Conservation (phyloP, 2,113 vertebrate genomes). For the Electrona antarctica region DNA sequence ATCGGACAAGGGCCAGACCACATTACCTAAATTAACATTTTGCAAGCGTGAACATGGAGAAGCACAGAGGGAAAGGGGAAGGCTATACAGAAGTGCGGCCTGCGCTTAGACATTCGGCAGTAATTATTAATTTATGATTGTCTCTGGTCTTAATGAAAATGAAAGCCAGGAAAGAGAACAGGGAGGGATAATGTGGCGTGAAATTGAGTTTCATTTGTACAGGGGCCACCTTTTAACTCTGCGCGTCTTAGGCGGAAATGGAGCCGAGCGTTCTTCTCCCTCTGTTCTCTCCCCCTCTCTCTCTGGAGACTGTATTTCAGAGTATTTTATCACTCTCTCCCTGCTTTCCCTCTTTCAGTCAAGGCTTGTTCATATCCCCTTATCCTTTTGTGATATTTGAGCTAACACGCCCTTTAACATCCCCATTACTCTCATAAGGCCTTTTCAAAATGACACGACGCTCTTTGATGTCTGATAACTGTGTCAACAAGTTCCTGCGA, state of each 20-base stretch:
- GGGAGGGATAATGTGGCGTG: constrained; percentile 99
- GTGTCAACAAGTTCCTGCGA: constrained; percentile 72
- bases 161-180: constrained; percentile 98
- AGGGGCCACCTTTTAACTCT: constrained; percentile 90
- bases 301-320: constrained; percentile 56
- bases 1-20: constrained; percentile 93
- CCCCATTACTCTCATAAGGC: constrained; percentile 65
- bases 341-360: constrained; percentile 56
- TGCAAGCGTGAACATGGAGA: constrained; percentile 95
- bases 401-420: constrained; percentile 67
- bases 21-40: constrained; percentile 99
- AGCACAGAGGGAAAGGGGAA: constrained; percentile 85
- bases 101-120: constrained; percentile 99
- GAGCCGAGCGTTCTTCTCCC: constrained; percentile 67
- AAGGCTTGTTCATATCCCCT: constrained; percentile 58
- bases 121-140: constrained; percentile 99
- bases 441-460: constrained; percentile 62
- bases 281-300: neutral
- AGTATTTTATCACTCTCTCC: constrained; percentile 16
- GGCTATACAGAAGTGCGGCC: constrained; percentile 85
- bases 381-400: constrained; percentile 71
- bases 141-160: constrained; percentile 99
- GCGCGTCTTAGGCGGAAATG: constrained; percentile 83
- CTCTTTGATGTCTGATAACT: constrained; percentile 68
- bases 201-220: constrained; percentile 99